Evolutionary conservation across 2,113 vertebrate species (phyloP).

Genomic region (human (Homo sapiens)): GRCh38 chr14:51545001-51545500

Average conservation of each 20-base stretch:
- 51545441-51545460: background rate
- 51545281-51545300: background rate
- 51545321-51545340: background rate
- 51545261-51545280: background rate
- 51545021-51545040: background rate
- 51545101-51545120: constrained; percentile 35
- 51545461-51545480: background rate
- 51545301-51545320: background rate
- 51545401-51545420: background rate
- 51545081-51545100: background rate
- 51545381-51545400: background rate
- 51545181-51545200: background rate
- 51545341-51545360: background rate
- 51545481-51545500: background rate
- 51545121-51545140: background rate
- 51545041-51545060: background rate
- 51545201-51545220: constrained; percentile 8
- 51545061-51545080: background rate
- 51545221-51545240: background rate
- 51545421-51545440: background rate
- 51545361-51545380: background rate
- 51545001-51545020: constrained; percentile 27
- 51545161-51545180: background rate
- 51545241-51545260: background rate
- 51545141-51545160: constrained; percentile 18